A percentile compares a stretch with the other conserved stretches of the same genome.
Conservation (phyloP, 2,113 vertebrate genomes). For the Fregata magnificens region DNA sequence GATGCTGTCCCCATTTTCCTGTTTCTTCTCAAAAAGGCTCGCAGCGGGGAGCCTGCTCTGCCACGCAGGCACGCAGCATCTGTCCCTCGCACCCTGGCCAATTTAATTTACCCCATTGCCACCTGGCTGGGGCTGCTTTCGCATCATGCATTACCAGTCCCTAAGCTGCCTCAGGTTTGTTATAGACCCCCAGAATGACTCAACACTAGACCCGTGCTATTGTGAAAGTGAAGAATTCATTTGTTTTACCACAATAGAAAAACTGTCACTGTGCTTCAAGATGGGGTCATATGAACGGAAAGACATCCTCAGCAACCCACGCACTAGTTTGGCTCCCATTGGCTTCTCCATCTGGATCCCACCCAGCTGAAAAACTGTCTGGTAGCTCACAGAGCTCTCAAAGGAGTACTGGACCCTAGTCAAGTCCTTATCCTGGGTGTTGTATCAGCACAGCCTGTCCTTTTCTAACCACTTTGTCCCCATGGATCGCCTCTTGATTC, state of each 20-base stretch:
- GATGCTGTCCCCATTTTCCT: not conserved
- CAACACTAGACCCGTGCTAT: not conserved
- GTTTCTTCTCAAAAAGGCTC: not conserved
- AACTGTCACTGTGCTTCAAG: not conserved
- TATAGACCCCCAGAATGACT: not conserved
- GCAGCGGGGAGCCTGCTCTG: not conserved
- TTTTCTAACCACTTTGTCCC: not conserved
- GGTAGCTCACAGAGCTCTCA: not conserved
- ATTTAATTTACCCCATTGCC: not conserved
- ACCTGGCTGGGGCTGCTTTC: not conserved
- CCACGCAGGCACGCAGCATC: not conserved
- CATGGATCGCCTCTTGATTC: not conserved
- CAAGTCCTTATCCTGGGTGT: slow-evolving; percentile 7
- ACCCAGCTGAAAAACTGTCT: not conserved
- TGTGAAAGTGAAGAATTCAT: not conserved
- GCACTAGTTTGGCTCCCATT: not conserved
- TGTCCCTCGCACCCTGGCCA: not conserved
- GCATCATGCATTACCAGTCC: not conserved
- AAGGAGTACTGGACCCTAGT: not conserved
- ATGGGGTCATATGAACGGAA: not conserved
- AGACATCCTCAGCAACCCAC: not conserved
- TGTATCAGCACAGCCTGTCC: not conserved
- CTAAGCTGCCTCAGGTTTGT: not conserved
- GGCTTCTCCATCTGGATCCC: not conserved
- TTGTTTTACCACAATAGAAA: not conserved